A percentile compares a stretch with the other conserved stretches of the same genome.
Evolutionary conservation across 2,797 vertebrate genomes (phyloP).

Genomic region (Coilia nasus): DNA sequence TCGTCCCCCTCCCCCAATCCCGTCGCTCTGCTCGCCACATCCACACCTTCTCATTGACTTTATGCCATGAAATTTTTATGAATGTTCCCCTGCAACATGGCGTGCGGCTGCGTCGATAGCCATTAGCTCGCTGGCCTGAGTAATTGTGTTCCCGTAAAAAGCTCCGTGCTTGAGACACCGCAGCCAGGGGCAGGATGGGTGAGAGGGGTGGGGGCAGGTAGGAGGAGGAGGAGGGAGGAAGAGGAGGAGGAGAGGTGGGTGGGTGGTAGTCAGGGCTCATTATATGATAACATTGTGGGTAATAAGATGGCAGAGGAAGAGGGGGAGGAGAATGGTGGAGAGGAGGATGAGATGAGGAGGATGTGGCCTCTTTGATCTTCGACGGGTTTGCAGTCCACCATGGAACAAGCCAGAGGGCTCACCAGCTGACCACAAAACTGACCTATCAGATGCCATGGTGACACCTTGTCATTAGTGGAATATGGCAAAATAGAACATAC

Average conservation of each 20-base stretch:
- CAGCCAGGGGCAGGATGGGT: background rate
- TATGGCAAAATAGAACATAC: no score
- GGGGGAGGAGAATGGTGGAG: background rate
- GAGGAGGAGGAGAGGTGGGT: slow-evolving; percentile 28
- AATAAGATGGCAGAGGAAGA: slow-evolving; percentile 53
- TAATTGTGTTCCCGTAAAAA: slow-evolving; percentile 69
- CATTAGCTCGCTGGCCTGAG: slow-evolving; percentile 74
- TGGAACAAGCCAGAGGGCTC: background rate
- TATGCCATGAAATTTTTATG: slow-evolving; percentile 75
- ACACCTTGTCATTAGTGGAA: no score
- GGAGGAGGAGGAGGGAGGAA: slow-evolving; percentile 22
- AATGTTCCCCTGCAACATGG: slow-evolving; percentile 54
- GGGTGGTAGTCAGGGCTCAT: slow-evolving; percentile 34
- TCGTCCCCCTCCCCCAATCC: background rate
- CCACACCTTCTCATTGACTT: slow-evolving; percentile 68
- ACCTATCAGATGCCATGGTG: background rate
- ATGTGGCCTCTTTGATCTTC: background rate
- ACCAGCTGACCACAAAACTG: background rate
- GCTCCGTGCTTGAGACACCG: background rate
- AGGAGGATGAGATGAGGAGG: background rate
- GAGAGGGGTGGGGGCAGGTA: background rate
- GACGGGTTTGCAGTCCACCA: background rate
- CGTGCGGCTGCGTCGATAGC: slow-evolving; percentile 71
- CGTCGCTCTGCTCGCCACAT: slow-evolving; percentile 44
- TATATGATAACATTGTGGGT: slow-evolving; percentile 72